Percentiles rank a stretch among this genome's conserved stretches.
Conservation (phyloP, 2,113 vertebrate species). For the Thymallus thymallus region DNA sequence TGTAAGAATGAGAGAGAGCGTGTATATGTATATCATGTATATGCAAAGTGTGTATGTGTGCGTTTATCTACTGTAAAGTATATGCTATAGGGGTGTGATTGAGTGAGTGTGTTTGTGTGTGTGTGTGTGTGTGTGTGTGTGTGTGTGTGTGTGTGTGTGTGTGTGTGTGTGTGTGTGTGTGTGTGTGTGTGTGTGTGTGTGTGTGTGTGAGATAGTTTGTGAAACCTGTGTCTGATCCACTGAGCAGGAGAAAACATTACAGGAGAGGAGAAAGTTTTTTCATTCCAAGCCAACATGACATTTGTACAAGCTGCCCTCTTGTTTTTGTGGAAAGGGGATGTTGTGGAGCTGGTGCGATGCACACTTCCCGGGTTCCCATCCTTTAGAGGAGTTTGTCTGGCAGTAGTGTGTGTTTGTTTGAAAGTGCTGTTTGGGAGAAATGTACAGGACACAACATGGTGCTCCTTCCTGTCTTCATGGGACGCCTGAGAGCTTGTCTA, state of each 20-base stretch:
- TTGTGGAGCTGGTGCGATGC: background rate
- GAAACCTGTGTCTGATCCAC: background rate
- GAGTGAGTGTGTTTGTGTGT: background rate
- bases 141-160: no score
- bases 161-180: no score
- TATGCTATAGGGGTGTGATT: background rate
- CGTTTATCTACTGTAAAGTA: background rate
- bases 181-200: background rate
- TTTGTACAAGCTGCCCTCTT: slow-evolving; percentile 21
- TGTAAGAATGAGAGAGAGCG: no score
- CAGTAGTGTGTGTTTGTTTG: slow-evolving; percentile 1
- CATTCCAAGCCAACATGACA: slow-evolving; percentile 30
- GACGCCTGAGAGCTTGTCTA: background rate
- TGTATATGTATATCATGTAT: background rate
- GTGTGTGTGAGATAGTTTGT: background rate
- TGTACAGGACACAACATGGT: background rate
- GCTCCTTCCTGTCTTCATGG: background rate
- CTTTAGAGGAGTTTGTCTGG: background rate
- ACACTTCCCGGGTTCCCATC: background rate
- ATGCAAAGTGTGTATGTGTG: background rate
- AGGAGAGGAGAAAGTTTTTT: background rate
- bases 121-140: background rate
- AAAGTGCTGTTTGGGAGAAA: background rate
- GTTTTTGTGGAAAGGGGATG: slow-evolving; percentile 3
- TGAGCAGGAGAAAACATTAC: slow-evolving; percentile 33